Percentiles rank a stretch among this genome's conserved stretches.
Conservation (phyloP, 2,797 vertebrate species). For the Pseudocheirus occidentalis region DNA sequence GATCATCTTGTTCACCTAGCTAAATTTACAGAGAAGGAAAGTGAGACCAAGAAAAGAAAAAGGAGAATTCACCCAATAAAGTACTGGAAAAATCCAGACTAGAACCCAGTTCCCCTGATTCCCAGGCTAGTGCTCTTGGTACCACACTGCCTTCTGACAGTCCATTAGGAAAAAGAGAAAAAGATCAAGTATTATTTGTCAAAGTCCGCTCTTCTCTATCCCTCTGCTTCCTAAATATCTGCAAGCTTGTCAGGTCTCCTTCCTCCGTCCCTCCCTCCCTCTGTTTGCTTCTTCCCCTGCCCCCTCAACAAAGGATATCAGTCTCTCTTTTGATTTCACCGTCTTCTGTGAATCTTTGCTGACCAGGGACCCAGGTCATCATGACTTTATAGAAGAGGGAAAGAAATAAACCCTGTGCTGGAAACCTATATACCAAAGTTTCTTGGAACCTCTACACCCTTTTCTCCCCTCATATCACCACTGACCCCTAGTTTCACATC, state of each 20-base stretch:
- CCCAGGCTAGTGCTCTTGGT: not conserved
- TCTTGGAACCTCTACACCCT: not conserved
- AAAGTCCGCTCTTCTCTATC: not conserved
- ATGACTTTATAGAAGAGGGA: not conserved
- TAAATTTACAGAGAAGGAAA: not conserved
- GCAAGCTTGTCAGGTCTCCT: not conserved
- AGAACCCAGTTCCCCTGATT: not conserved
- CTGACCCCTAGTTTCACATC: not conserved
- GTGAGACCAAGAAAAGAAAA: not conserved
- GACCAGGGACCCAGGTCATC: not conserved
- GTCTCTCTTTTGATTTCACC: not conserved
- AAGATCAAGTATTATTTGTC: not conserved
- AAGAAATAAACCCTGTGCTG: not conserved
- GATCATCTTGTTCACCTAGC: not conserved
- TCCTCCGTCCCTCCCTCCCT: not conserved
- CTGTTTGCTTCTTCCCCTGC: not conserved
- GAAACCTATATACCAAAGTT: not conserved
- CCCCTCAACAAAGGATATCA: not conserved
- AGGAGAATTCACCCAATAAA: not conserved
- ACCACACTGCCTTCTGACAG: not conserved
- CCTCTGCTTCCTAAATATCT: not conserved
- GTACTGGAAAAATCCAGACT: not conserved
- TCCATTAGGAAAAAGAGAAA: not conserved
- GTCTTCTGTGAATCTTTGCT: not conserved
- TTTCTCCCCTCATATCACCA: not conserved